Evolutionary conservation across 1,140 invertebrate species (phyloP).

Genomic region (Hermetia illucens): DNA sequence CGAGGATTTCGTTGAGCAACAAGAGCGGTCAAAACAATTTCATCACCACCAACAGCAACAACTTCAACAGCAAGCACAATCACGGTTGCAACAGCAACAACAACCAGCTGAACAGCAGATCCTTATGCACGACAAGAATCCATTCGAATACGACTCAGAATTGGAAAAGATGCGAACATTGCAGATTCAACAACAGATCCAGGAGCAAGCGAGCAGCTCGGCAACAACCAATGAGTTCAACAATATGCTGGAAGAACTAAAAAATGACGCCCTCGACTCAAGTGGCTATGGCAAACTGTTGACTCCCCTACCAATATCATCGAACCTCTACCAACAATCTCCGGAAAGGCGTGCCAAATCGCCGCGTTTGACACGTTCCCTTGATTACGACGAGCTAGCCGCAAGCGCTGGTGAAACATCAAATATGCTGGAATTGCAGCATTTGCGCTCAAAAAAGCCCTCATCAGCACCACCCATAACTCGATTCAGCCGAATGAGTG

Average conservation of each 20-base stretch:
- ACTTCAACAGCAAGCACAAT: background rate
- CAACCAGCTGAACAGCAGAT: slow-evolving; percentile 3
- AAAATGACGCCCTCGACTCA: slow-evolving; percentile 8
- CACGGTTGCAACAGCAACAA: slow-evolving; percentile 8
- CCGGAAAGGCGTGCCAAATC: background rate
- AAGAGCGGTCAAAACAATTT: background rate
- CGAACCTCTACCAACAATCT: background rate
- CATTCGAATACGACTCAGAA: slow-evolving; percentile 18
- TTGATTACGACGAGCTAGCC: slow-evolving; percentile 1
- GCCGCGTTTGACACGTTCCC: background rate
- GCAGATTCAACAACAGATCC: background rate
- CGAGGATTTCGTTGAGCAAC: background rate
- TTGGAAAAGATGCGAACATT: slow-evolving; percentile 7
- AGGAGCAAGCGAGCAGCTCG: slow-evolving; percentile 7
- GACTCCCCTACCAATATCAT: background rate
- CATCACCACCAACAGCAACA: slow-evolving; percentile 1
- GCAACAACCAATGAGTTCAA: slow-evolving; percentile 8
- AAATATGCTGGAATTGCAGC: background rate
- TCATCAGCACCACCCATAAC: no score
- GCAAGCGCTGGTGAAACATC: background rate
- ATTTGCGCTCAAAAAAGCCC: background rate
- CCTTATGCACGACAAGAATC: slow-evolving; percentile 20
- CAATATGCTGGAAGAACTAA: slow-evolving; percentile 9
- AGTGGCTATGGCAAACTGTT: background rate
- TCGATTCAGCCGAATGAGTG: no score